Evolutionary conservation across 2,888 invertebrate species (phyloP).

Genomic region (Pilophorus perplexus): DNA sequence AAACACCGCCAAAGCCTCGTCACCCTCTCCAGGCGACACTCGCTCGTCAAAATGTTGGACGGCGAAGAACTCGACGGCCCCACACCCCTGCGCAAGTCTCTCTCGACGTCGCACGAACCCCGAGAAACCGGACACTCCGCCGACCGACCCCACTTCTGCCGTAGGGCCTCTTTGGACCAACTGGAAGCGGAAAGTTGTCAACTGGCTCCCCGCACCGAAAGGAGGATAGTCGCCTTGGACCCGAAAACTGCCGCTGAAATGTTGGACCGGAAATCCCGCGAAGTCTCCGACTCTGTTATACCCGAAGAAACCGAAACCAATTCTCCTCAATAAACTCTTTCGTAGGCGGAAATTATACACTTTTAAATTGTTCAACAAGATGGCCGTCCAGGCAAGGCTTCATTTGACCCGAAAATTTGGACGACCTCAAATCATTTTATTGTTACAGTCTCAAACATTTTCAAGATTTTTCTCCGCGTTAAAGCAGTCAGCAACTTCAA

Average conservation of each 20-base stretch:
- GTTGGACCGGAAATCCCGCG: constrained; percentile 59
- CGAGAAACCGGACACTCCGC: constrained; percentile 22
- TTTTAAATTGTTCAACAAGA: no score
- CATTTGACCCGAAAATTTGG: no score
- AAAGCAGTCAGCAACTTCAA: no score
- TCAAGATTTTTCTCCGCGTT: no score
- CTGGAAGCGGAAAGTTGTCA: constrained; percentile 78
- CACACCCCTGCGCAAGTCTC: constrained; percentile 63
- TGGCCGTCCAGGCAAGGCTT: no score
- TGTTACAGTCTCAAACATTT: no score
- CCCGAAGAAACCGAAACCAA: constrained; percentile 53
- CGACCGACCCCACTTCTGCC: constrained; percentile 47
- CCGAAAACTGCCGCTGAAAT: constrained; percentile 52
- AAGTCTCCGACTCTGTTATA: constrained; percentile 69
- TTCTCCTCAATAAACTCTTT: constrained; percentile 8
- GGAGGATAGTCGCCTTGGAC: constrained; percentile 63
- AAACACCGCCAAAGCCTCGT: constrained; percentile 84
- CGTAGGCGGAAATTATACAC: no score
- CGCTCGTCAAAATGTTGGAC: constrained; percentile 75
- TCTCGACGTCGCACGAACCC: constrained; percentile 50
- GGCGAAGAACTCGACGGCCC: constrained; percentile 68
- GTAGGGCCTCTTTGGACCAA: constrained; percentile 75
- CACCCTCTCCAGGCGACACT: constrained; percentile 75
- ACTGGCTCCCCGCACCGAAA: constrained; percentile 76
- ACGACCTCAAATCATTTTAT: no score